phyloP scores from a whole-genome alignment of 1,140 invertebrate genomes.

The Philotrypesis tridentata region DNA sequence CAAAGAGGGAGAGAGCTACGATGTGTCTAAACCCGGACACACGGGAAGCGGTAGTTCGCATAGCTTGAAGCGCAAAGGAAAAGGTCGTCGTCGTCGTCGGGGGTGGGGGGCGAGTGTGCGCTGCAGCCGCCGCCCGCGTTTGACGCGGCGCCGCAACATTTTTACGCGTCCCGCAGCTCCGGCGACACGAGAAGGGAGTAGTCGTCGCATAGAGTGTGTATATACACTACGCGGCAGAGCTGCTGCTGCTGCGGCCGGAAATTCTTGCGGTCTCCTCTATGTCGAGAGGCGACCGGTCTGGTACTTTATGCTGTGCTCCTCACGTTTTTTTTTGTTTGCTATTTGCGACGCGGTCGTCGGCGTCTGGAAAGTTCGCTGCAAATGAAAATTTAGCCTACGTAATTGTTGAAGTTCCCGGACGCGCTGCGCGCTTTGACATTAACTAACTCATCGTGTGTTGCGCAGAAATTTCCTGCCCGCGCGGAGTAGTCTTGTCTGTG shows the following conservation, averaged over 20 bases:
- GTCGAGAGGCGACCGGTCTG: background rate
- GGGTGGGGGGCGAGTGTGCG: background rate
- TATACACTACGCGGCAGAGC: no score
- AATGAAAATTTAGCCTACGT: background rate
- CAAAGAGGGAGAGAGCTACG: conserved; percentile 10
- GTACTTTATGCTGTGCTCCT: no score
- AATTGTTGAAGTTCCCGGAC: background rate
- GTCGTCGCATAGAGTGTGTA: background rate
- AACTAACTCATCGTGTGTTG: background rate
- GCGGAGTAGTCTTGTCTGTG: no score
- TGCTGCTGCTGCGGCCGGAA: background rate
- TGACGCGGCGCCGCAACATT: background rate
- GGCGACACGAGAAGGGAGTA: background rate
- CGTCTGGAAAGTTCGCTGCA: background rate
- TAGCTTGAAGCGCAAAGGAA: background rate
- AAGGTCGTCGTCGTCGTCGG: no score
- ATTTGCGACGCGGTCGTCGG: background rate
- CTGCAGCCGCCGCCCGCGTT: no score
- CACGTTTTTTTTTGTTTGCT: background rate
- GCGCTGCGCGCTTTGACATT: background rate
- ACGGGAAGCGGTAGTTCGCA: background rate
- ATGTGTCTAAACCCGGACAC: background rate
- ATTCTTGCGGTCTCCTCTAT: background rate
- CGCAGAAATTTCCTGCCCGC: no score
- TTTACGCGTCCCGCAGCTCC: background rate